Percentiles rank a stretch among this genome's conserved stretches.
phyloP scores from a whole-genome alignment of 1,140 invertebrate species.

The Episyrphus balteatus region DNA sequence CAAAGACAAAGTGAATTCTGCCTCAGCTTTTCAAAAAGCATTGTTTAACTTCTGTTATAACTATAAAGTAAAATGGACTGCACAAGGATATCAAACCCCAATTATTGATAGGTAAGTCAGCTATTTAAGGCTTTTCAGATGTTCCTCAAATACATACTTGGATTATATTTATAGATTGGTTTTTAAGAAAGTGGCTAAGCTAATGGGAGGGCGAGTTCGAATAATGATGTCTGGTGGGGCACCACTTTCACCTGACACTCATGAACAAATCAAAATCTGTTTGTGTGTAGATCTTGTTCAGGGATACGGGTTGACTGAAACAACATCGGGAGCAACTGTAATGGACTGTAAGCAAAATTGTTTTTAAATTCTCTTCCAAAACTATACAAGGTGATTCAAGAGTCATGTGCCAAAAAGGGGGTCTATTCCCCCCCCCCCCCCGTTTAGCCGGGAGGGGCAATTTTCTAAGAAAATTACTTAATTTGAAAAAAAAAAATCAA shows the following conservation, averaged over 20 bases:
- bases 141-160: neutral
- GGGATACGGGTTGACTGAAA: constrained; percentile 97
- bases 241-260: constrained; percentile 89
- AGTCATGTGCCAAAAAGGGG: no score
- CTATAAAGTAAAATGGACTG: constrained; percentile 80
- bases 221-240: constrained; percentile 87
- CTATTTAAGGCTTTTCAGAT: neutral
- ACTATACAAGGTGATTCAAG: no score
- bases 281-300: constrained; percentile 83
- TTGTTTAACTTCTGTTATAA: constrained; percentile 85
- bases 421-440: neutral
- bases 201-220: constrained; percentile 79
- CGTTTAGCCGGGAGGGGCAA: no score
- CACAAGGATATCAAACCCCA: constrained; percentile 73
- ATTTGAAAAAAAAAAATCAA: no score
- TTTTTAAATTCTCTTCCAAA: neutral
- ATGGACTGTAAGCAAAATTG: constrained; percentile 56
- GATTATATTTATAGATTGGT: constrained; percentile 42
- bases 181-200: constrained; percentile 63
- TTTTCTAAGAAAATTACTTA: no score
- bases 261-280: constrained; percentile 87
- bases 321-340: constrained; percentile 82
- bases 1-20: constrained; percentile 77
- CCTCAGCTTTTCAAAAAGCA: constrained; percentile 59
- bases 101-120: constrained; percentile 54